Conservation (phyloP, 2,888 invertebrate genomes). For the Agapostemon virescens region DNA sequence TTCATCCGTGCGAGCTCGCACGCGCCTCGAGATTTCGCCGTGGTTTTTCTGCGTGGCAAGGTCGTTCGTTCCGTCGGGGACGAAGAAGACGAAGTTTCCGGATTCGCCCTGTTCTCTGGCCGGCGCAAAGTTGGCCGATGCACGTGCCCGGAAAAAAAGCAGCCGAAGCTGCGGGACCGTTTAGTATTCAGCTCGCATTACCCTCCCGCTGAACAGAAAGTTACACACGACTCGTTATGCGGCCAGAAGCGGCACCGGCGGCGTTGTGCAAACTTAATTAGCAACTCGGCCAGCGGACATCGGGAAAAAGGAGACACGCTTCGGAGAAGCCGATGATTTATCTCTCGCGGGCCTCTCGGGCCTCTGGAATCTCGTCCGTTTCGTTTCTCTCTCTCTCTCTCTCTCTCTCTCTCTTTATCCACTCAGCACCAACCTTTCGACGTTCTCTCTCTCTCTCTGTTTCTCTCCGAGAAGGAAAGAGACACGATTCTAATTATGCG, state of each 20-base stretch:
- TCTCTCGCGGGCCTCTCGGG: slow-evolving; percentile 32
- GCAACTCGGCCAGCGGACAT: slow-evolving; percentile 57
- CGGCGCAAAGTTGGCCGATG: slow-evolving; percentile 19
- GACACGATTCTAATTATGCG: slow-evolving; percentile 38
- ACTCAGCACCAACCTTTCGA: too few species aligned
- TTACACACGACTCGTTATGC: slow-evolving; percentile 68
- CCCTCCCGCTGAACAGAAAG: slow-evolving; percentile 63
- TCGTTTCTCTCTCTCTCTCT: slow-evolving; percentile 16
- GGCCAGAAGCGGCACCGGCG: slow-evolving; percentile 52
- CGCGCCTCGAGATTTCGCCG: slow-evolving; percentile 24
- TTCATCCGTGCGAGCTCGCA: not conserved
- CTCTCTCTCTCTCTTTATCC: not conserved
- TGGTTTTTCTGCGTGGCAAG: not conserved
- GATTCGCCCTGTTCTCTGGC: slow-evolving; percentile 46
- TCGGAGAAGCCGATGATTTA: slow-evolving; percentile 59
- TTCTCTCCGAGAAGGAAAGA: not conserved
- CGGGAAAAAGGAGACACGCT: slow-evolving; percentile 49
- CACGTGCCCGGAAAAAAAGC: slow-evolving; percentile 55
- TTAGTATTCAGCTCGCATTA: slow-evolving; percentile 64
- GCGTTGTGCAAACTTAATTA: slow-evolving; percentile 73
- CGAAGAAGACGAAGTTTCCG: slow-evolving; percentile 29
- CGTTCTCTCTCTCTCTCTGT: not conserved
- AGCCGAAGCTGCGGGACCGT: slow-evolving; percentile 54
- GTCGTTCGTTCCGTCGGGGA: slow-evolving; percentile 27
- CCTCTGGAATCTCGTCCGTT: slow-evolving; percentile 40